Evolutionary conservation across 2,113 vertebrate species (phyloP), one percentile per base, ranked within the genome.

Genomic region (Cynoglossus semilaevis): DNA sequence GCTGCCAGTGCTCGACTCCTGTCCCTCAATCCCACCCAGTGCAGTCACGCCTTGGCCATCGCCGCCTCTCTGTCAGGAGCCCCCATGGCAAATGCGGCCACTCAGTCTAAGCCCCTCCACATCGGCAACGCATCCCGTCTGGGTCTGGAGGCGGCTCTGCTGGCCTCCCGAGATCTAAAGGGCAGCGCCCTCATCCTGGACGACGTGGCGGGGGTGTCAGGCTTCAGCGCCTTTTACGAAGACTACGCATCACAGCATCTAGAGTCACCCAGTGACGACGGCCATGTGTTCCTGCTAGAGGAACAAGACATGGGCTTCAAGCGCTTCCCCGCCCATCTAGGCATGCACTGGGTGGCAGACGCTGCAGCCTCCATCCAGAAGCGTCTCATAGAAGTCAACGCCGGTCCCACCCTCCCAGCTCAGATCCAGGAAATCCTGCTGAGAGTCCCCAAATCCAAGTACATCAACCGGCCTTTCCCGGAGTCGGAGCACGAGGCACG

Each of bases 261-360:
- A 42, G 2, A 76, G 0, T 45, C 77, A 0, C 82, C 90, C 0
- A 54, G 47, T 0, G 75, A 82, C 19, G 37, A 79, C 0, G 77
- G 74, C 0, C 88, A 91, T 1, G 13, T 72, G 29, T 94, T 95
- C 77, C 89, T 96, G 44, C 59, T 95, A 68, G 93, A 94, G 67
- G 86, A 90, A 58, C 94, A 96, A 80, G 94, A 96, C 50, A 88
- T 96, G 0, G 94, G 86, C 9, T 95, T 96, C 82, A 96, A 96
- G 81, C 54, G 93, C 0, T 95, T 94, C 75, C 94, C 94, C 0
- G 94, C 94, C 45, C 94, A 96, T 68, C 85, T 96, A 36, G 94
- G 92, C 11, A 96, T 94, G 94, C 94, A 96, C 88, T 96, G 94
- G 94, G 88, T 94, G 54, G 92, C 88, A 9, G 94, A 95, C 4